Evolutionary conservation across 2,888 invertebrate species (phyloP), one percentile per base, ranked within the genome.

Genomic region (Sthenelais limicola): DNA sequence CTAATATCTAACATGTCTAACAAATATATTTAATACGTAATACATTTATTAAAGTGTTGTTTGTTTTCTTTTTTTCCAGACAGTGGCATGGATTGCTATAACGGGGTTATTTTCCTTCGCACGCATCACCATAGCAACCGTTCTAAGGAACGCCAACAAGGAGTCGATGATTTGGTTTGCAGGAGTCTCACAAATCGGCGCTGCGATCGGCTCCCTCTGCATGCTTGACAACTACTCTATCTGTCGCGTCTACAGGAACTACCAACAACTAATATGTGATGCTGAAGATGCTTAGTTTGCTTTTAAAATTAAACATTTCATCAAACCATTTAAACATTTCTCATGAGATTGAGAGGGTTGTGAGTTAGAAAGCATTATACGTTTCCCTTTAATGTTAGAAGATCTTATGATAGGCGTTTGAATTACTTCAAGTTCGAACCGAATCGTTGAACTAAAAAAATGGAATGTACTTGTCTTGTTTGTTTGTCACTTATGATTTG

Each of bases 141-240:
- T 93, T 80, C 92, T 94, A 88, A 90, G 94, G 48, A 77, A 81
- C 30, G 92, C 92, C 79, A 94, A 94, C 35, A 92, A 92, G 74
- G 90, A 90, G 73, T 93, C 93, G 56, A 89, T 95, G 83, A 92
- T 94, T 75, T 92, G 92, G 89, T 92, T 92, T 81, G 95, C 94
- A 54, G 92, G 91, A 12, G 90, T 91, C 68, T 92, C 93, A 15
- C 95, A 95, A 89, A 85, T 92, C 15, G 95, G 95, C 77, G 94
- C 94, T 1, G 90, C 92, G 7, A 78, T 91, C 28, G 95, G 95
- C 75, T 92, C 94, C n/a, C 85, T 93, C 43, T 72, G 58, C 47
- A 35, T 72, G 30, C 9, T 76, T 21, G 56, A 74, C 18, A 35
- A 69, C 12, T 47, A 69, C 48, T 70, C 62, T 33, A 74, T 76